These are phyloP conservation scores for Nothoprocta perdicaria DNA, from an alignment of 2,113 vertebrate species.

Conservation along the genomic window DNA sequence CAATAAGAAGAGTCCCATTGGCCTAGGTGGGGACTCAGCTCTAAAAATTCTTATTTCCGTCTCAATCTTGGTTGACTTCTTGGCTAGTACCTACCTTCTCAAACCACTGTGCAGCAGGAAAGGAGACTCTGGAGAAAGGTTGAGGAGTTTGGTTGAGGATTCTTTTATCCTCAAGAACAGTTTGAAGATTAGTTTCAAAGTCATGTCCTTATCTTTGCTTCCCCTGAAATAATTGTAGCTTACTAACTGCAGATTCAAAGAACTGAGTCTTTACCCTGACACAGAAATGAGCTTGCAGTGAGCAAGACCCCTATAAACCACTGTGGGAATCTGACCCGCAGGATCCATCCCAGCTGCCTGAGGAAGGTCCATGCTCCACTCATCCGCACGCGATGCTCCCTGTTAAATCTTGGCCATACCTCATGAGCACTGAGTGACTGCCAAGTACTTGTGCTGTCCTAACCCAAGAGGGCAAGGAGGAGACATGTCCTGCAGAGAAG, in stretches of 20 bases:
- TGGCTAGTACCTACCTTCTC: background rate
- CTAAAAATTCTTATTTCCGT: background rate
- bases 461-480: background rate
- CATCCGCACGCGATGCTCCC: background rate
- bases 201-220: background rate
- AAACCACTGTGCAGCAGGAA: background rate
- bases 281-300: background rate
- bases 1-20: fast-evolving
- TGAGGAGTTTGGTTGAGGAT: background rate
- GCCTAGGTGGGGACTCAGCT: background rate
- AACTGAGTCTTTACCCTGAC: background rate
- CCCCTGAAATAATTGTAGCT: background rate
- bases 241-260: background rate
- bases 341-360: background rate
- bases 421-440: fast-evolving
- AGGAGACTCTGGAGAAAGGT: background rate
- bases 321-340: background rate
- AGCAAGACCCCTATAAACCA: background rate
- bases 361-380: background rate
- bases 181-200: background rate
- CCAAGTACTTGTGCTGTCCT: background rate
- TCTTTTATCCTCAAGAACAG: background rate
- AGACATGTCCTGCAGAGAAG: background rate
- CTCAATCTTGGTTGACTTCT: background rate
- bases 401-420: background rate